Conservation (phyloP, 2,888 invertebrate genomes). For the Eupithecia insigniata region DNA sequence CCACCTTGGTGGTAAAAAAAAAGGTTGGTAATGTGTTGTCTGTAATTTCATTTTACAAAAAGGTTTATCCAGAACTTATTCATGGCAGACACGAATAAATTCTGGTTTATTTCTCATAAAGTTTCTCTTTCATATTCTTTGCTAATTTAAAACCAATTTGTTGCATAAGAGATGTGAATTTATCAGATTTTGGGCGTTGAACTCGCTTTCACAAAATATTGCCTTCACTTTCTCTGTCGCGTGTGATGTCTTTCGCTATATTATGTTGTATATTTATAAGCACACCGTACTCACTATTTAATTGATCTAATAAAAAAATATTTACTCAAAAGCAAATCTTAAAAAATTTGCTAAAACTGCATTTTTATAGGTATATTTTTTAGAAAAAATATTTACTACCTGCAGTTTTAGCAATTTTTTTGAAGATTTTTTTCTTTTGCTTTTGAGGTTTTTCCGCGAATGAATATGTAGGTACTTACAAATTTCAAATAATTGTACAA, state of each 20-base stretch:
- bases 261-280: neutral
- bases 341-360: no score
- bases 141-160: constrained; percentile 31
- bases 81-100: neutral
- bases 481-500: neutral
- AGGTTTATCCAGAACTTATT: neutral
- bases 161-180: constrained; percentile 30
- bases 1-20: neutral
- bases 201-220: constrained; percentile 31
- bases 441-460: neutral
- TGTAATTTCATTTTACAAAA: neutral
- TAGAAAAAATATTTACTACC: no score
- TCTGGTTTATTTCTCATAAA: constrained; percentile 1
- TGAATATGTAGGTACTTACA: neutral
- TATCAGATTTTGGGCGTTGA: constrained; percentile 33
- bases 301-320: neutral
- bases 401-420: neutral
- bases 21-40: no score
- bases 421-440: neutral
- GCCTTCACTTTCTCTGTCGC: constrained; percentile 30
- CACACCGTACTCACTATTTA: neutral
- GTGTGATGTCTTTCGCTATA: constrained; percentile 12
- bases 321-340: no score
- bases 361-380: no score
- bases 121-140: constrained; percentile 22